A percentile compares a stretch with the other conserved stretches of the same genome.
phyloP scores from a whole-genome alignment of 2,888 invertebrate species.

The Lordiphosa fenestrarum region DNA sequence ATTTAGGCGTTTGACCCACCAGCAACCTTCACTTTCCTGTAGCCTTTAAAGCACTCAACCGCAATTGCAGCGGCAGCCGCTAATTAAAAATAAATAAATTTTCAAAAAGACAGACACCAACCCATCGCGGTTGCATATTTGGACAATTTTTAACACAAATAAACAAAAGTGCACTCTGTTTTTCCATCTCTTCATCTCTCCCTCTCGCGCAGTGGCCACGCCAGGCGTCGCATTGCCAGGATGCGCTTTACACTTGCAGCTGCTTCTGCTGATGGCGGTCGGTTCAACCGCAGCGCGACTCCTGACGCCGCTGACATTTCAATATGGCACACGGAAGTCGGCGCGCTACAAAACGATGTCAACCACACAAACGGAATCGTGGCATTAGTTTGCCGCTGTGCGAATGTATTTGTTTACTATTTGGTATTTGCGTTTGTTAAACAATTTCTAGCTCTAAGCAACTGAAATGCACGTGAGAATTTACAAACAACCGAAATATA shows the following conservation, averaged over 20 bases:
- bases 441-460: slow-evolving; percentile 70
- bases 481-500: slow-evolving; percentile 49
- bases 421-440: slow-evolving; percentile 34
- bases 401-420: slow-evolving; percentile 18
- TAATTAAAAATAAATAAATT: slow-evolving; percentile 69
- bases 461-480: slow-evolving; percentile 75
- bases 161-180: slow-evolving; percentile 40
- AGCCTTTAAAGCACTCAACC: slow-evolving; percentile 58
- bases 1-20: not conserved
- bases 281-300: slow-evolving; percentile 57
- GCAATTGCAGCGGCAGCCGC: slow-evolving; percentile 56
- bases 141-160: slow-evolving; percentile 58
- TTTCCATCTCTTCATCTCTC: slow-evolving; percentile 2
- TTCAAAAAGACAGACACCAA: slow-evolving; percentile 37
- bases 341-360: slow-evolving; percentile 57
- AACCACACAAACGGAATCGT: not conserved
- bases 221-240: slow-evolving; percentile 36
- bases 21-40: not conserved
- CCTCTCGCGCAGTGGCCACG: slow-evolving; percentile 32
- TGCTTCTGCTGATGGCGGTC: slow-evolving; percentile 38
- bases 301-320: slow-evolving; percentile 60
- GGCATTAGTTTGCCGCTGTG: slow-evolving; percentile 18
- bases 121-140: slow-evolving; percentile 50
- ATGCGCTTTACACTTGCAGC: slow-evolving; percentile 26
- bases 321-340: slow-evolving; percentile 65